A percentile compares a stretch with the other conserved stretches of the same genome.
Evolutionary conservation across 2,113 vertebrate species (phyloP).

Genomic region (Corythornis vintsioides): DNA sequence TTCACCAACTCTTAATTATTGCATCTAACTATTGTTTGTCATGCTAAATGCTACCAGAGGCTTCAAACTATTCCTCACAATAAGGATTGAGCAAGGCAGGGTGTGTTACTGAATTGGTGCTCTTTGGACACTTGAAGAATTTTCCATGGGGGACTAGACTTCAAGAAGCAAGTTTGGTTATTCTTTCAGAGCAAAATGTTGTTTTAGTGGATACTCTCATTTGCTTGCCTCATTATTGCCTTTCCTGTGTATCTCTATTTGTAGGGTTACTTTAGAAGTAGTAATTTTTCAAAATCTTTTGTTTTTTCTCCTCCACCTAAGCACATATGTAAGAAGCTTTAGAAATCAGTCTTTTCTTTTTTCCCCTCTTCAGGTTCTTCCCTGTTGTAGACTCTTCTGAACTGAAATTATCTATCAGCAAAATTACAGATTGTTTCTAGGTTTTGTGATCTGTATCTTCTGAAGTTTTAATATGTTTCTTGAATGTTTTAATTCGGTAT

Average conservation of each 20-base stretch:
- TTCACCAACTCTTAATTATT: not conserved
- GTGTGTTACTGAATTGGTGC: not conserved
- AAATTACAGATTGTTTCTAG: not conserved
- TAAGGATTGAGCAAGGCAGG: not conserved
- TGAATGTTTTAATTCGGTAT: not conserved
- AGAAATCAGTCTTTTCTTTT: not conserved
- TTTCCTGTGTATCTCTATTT: not conserved
- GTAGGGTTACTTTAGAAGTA: not conserved
- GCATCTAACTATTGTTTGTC: not conserved
- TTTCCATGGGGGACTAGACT: not conserved
- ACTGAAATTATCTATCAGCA: not conserved
- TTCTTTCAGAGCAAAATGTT: not conserved
- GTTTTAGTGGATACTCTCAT: not conserved
- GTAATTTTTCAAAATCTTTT: slow-evolving; percentile 12
- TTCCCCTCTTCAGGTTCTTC: not conserved
- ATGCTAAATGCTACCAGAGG: not conserved
- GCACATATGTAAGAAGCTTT: not conserved
- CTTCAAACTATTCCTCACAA: not conserved
- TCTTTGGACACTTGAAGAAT: not conserved
- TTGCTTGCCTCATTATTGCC: not conserved
- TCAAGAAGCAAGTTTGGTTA: not conserved
- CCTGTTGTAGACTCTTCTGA: not conserved
- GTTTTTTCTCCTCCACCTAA: not conserved
- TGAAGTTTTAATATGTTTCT: not conserved
- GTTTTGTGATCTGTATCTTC: not conserved